Evolutionary conservation across 1,140 invertebrate species (phyloP).

Genomic region (Radopholus similis): DNA sequence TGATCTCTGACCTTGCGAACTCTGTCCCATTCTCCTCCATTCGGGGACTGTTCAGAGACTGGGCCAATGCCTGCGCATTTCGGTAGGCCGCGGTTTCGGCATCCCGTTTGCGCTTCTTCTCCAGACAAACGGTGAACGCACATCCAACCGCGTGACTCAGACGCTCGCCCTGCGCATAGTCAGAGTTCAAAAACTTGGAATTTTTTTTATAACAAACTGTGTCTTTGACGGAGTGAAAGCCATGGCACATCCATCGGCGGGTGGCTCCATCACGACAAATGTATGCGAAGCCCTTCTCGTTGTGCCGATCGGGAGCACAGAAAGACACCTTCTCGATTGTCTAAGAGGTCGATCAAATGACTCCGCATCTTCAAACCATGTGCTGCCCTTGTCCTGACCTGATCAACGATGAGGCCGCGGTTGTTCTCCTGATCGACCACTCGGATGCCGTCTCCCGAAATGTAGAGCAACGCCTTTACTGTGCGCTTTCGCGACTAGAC

Average conservation of each 20-base stretch:
- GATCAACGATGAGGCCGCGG: slow-evolving; percentile 91
- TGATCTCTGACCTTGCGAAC: slow-evolving; percentile 6
- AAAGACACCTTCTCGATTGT: slow-evolving; percentile 99
- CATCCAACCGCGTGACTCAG: slow-evolving; percentile 97
- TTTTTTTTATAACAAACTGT: slow-evolving; percentile 24
- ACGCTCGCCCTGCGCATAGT: slow-evolving; percentile 74
- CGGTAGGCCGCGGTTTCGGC: slow-evolving; percentile 74
- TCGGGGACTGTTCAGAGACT: slow-evolving; percentile 1
- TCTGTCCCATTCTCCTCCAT: neutral
- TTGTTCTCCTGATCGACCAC: slow-evolving; percentile 98
- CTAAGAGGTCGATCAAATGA: no score
- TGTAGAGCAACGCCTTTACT: slow-evolving; percentile 82
- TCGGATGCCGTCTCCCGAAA: slow-evolving; percentile 90
- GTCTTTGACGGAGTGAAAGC: slow-evolving; percentile 90
- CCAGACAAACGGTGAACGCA: slow-evolving; percentile 94
- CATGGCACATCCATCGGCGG: slow-evolving; percentile 98
- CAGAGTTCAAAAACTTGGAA: slow-evolving; percentile 8
- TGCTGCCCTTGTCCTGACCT: no score
- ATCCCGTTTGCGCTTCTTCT: slow-evolving; percentile 92
- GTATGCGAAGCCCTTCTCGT: slow-evolving; percentile 93
- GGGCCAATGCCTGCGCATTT: slow-evolving; percentile 26
- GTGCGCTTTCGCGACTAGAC: slow-evolving; percentile 78
- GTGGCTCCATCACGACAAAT: slow-evolving; percentile 79
- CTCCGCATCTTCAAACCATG: no score
- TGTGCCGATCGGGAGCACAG: slow-evolving; percentile 95